A percentile compares a stretch with the other conserved stretches of the same genome.
Conservation (phyloP, 2,888 invertebrate species). For the Drosophila conformis region DNA sequence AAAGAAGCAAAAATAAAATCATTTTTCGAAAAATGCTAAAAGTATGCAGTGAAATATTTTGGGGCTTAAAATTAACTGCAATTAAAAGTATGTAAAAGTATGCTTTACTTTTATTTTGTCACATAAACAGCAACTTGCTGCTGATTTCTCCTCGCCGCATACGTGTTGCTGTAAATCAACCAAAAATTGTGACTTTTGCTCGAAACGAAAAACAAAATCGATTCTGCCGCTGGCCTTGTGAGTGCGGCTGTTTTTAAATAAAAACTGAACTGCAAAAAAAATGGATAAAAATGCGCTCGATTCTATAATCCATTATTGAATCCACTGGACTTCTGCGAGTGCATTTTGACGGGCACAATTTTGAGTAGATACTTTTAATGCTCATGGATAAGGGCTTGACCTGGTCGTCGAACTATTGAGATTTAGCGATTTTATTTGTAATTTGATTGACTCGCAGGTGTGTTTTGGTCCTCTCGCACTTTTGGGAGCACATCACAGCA, state of each 20-base stretch:
- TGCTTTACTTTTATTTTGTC: neutral
- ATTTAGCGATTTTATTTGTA: neutral
- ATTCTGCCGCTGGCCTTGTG: neutral
- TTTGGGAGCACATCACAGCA: slow-evolving; percentile 2
- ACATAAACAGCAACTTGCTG: neutral
- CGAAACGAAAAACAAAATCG: neutral
- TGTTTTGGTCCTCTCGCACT: neutral
- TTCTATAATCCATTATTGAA: neutral
- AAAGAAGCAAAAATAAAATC: too few relatives aligned
- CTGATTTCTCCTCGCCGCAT: neutral
- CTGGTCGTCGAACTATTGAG: neutral
- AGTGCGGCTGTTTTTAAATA: neutral
- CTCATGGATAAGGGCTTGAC: neutral
- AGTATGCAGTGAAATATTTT: neutral
- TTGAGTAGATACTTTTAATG: neutral
- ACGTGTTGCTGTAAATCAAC: neutral
- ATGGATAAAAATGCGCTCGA: neutral
- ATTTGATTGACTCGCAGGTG: neutral
- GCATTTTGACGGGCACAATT: neutral
- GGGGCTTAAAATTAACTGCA: accelerated
- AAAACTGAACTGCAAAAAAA: neutral
- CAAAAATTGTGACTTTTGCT: neutral
- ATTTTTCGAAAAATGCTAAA: neutral
- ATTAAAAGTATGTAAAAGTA: neutral
- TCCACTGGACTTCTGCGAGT: neutral